Evolutionary conservation across 2,113 vertebrate genomes (phyloP).

Genomic region (Dromaius novaehollandiae): DNA sequence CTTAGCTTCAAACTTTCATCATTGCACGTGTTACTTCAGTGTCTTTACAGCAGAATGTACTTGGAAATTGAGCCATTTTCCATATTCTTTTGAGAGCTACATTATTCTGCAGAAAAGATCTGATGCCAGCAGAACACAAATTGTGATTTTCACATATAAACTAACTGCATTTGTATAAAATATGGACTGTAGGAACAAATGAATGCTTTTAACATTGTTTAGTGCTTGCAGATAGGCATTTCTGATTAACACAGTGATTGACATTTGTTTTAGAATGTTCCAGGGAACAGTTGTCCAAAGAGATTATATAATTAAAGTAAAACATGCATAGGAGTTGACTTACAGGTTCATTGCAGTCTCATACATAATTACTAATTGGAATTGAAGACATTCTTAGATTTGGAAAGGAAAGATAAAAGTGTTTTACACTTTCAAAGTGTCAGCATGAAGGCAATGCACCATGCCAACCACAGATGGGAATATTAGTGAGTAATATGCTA

Average conservation of each 20-base stretch:
- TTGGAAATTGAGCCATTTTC: neutral
- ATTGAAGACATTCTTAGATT: neutral
- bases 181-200: neutral
- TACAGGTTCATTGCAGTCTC: constrained; percentile 23
- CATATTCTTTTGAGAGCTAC: neutral
- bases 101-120: neutral
- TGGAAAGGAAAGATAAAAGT: neutral
- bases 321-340: constrained; percentile 33
- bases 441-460: neutral
- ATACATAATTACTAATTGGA: neutral
- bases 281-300: constrained; percentile 25
- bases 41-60: neutral
- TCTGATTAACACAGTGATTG: constrained; percentile 38
- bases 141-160: neutral
- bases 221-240: constrained; percentile 35
- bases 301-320: constrained; percentile 34
- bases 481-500: neutral
- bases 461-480: neutral
- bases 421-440: neutral
- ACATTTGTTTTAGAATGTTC: constrained; percentile 45
- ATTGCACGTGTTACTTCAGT: neutral
- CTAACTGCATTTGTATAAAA: neutral
- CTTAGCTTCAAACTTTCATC: neutral
- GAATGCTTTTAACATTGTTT: neutral
- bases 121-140: neutral